phyloP scores from a whole-genome alignment of 2,888 invertebrate genomes.

The Sisyra terminalis region DNA sequence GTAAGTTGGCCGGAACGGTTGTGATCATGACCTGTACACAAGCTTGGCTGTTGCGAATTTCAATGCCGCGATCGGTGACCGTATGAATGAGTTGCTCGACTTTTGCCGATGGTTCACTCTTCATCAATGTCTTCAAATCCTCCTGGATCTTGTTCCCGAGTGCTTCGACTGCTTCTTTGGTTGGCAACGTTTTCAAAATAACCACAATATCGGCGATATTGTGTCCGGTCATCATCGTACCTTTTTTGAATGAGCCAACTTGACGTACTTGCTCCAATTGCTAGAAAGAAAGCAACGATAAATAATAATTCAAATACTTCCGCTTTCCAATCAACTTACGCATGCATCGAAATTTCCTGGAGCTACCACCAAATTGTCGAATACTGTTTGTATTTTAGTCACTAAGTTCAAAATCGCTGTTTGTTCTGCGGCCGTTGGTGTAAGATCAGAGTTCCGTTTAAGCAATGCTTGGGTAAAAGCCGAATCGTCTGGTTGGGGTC shows the following conservation, averaged over 20 bases:
- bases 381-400: slow-evolving; percentile 84
- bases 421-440: slow-evolving; percentile 81
- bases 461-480: slow-evolving; percentile 76
- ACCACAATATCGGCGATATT: slow-evolving; percentile 95
- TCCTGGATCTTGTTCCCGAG: slow-evolving; percentile 75
- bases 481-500: slow-evolving; percentile 68
- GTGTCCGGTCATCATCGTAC: slow-evolving; percentile 90
- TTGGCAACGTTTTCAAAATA: slow-evolving; percentile 89
- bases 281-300: slow-evolving; percentile 34
- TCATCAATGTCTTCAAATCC: slow-evolving; percentile 63
- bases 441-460: slow-evolving; percentile 82
- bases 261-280: slow-evolving; percentile 89
- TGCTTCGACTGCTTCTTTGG: slow-evolving; percentile 87
- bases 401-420: slow-evolving; percentile 84
- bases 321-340: slow-evolving; percentile 51
- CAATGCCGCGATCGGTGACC: slow-evolving; percentile 68
- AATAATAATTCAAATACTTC: no score
- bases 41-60: slow-evolving; percentile 69
- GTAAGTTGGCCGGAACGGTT: slow-evolving; percentile 83
- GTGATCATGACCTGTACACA: slow-evolving; percentile 83
- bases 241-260: slow-evolving; percentile 96
- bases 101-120: slow-evolving; percentile 42
- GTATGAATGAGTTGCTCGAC: slow-evolving; percentile 35
- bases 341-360: slow-evolving; percentile 91
- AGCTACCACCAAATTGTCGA: slow-evolving; percentile 87